These are phyloP conservation scores for Paedocypris micromegethes DNA, from an alignment of 2,797 vertebrate species.

Conservation along the genomic window DNA sequence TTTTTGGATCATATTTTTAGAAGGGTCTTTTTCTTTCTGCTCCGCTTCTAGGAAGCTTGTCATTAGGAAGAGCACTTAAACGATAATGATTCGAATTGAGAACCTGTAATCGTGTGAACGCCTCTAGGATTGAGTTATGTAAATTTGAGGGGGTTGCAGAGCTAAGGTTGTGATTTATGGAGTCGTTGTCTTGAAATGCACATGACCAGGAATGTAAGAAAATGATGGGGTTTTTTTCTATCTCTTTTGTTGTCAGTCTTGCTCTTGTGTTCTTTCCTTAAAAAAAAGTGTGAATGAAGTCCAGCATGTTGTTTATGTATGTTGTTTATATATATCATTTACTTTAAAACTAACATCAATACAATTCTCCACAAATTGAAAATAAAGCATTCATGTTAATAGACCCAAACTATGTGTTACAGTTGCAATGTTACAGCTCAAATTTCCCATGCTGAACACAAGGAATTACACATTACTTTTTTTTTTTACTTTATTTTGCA, in stretches of 20 bases:
- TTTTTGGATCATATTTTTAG: slow-evolving; percentile 27
- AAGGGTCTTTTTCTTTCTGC: slow-evolving; percentile 26
- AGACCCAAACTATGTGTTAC: no score
- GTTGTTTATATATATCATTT: no score
- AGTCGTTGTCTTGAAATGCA: neutral
- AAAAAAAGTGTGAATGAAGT: slow-evolving; percentile 1
- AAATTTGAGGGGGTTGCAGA: slow-evolving; percentile 1
- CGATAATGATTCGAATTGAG: neutral
- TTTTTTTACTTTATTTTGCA: no score
- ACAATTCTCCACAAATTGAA: no score
- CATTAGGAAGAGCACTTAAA: slow-evolving; percentile 20
- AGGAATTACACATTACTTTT: no score
- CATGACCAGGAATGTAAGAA: neutral
- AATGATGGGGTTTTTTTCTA: slow-evolving; percentile 1
- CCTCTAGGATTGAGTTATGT: slow-evolving; percentile 22
- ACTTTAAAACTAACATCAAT: no score
- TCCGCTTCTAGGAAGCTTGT: slow-evolving; percentile 17
- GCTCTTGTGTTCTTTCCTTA: neutral
- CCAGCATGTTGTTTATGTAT: slow-evolving; percentile 11
- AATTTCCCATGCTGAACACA: no score
- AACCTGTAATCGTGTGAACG: slow-evolving; percentile 3
- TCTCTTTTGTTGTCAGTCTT: neutral
- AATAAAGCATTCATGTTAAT: no score
- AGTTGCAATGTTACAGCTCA: no score
- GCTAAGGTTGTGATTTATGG: slow-evolving; percentile 1